These are phyloP conservation scores for Euwallacea fornicatus DNA, from an alignment of 1,140 invertebrate species.

Conservation along the genomic window DNA sequence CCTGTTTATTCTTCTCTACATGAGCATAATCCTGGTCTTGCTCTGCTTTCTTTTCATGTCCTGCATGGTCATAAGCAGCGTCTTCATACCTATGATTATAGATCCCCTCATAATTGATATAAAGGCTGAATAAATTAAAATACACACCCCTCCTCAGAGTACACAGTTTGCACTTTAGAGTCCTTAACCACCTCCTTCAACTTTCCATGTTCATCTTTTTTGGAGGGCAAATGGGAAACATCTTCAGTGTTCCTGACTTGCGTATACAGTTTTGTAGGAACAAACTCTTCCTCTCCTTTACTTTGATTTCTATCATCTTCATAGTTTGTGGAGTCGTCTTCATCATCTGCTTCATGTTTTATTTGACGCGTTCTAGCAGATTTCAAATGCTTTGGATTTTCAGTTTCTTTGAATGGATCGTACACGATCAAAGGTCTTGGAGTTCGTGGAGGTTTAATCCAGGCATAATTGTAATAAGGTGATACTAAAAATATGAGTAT, in stretches of 20 bases:
- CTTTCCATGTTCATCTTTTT: slow-evolving; percentile 57
- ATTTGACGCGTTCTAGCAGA: not conserved
- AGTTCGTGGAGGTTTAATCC: slow-evolving; percentile 14
- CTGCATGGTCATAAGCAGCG: slow-evolving; percentile 73
- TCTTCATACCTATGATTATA: slow-evolving; percentile 63
- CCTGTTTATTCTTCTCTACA: slow-evolving; percentile 36
- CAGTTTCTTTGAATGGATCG: slow-evolving; percentile 29
- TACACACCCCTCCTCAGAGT: slow-evolving; percentile 68
- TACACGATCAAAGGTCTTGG: slow-evolving; percentile 19
- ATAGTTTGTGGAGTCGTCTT: slow-evolving; percentile 4
- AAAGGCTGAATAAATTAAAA: not conserved
- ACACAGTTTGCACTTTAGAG: slow-evolving; percentile 71
- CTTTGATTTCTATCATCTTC: too few relatives aligned
- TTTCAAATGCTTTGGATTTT: not conserved
- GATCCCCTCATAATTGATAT: not conserved
- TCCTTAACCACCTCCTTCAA: slow-evolving; percentile 68
- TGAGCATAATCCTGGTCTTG: slow-evolving; percentile 54
- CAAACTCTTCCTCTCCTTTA: slow-evolving; percentile 58
- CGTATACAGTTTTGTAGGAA: slow-evolving; percentile 67
- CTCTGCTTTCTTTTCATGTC: slow-evolving; percentile 67
- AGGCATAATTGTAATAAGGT: not conserved
- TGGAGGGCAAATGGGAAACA: slow-evolving; percentile 61
- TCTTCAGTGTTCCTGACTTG: slow-evolving; percentile 67
- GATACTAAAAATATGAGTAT: not conserved
- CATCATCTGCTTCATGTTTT: not conserved